Evolutionary conservation across 2,888 invertebrate species (phyloP).

Genomic region (Stramonita haemastoma): DNA sequence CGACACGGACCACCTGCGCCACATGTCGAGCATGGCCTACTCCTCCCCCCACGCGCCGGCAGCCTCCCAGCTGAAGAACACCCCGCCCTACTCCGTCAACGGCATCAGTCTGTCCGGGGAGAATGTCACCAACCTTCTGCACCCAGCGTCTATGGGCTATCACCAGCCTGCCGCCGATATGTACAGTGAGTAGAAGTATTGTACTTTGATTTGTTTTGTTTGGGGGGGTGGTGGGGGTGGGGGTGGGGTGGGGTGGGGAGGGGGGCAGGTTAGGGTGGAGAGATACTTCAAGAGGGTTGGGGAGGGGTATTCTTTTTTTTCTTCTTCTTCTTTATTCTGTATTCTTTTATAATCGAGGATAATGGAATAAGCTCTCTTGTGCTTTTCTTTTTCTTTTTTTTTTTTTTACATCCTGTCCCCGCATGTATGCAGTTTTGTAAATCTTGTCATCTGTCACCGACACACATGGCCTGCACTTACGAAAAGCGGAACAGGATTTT

Average conservation of each 20-base stretch:
- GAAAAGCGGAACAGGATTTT: no score
- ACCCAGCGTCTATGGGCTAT: conserved; percentile 81
- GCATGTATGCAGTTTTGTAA: no score
- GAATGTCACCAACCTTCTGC: conserved; percentile 81
- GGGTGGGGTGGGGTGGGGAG: not conserved
- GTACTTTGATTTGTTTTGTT: no score
- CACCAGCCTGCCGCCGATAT: conserved; percentile 38
- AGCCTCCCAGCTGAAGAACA: conserved; percentile 57
- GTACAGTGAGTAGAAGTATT: conserved; percentile 39
- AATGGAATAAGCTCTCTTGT: no score
- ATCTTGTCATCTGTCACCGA: no score
- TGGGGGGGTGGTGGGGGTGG: not conserved
- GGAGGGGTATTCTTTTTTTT: no score
- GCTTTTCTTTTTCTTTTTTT: no score
- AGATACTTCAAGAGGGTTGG: not conserved
- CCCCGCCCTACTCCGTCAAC: conserved; percentile 74
- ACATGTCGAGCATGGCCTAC: conserved; percentile 65
- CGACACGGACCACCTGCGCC: conserved; percentile 44
- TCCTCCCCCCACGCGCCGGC: conserved; percentile 61
- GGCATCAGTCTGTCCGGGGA: conserved; percentile 69
- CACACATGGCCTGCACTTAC: no score
- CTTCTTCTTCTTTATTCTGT: no score
- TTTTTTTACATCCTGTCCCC: no score
- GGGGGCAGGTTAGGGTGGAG: not conserved
- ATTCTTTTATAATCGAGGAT: no score